These are phyloP conservation scores for Heliconius charithonia DNA, from an alignment of 2,888 invertebrate genomes.

Conservation along the genomic window DNA sequence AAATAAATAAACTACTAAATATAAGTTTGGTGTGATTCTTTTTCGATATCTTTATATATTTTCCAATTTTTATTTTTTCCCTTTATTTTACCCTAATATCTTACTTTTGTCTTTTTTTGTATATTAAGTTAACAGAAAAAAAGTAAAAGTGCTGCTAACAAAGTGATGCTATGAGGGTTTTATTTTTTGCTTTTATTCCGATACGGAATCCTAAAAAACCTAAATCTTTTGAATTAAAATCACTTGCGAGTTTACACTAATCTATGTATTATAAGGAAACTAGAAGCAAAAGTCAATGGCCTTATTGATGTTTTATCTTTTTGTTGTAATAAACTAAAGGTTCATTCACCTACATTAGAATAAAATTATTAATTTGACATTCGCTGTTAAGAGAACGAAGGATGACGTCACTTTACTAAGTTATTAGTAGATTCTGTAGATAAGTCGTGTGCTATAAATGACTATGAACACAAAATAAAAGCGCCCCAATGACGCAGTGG, in stretches of 20 bases:
- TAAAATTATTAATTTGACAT: conserved; percentile 8
- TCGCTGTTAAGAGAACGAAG: not conserved
- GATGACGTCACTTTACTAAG: not conserved
- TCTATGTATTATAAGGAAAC: not conserved
- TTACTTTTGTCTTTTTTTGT: no score
- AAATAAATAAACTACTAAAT: no score
- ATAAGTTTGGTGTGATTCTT: no score
- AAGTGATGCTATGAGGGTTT: no score
- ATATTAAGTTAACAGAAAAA: no score
- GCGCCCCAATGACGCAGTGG: no score
- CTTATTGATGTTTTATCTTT: not conserved
- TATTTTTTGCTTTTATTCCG: no score
- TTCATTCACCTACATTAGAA: not conserved
- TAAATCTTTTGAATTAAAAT: not conserved
- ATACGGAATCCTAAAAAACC: not conserved
- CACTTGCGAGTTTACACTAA: not conserved
- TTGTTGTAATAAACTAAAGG: conserved; percentile 1
- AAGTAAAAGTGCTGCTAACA: no score
- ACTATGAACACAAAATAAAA: no score
- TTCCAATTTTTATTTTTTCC: no score
- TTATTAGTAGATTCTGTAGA: not conserved
- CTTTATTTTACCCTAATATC: no score
- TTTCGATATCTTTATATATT: no score
- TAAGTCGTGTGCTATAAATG: not conserved
- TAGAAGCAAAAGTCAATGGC: not conserved